Conservation (phyloP, 2,888 invertebrate species). For the Criorhina ranunculi region DNA sequence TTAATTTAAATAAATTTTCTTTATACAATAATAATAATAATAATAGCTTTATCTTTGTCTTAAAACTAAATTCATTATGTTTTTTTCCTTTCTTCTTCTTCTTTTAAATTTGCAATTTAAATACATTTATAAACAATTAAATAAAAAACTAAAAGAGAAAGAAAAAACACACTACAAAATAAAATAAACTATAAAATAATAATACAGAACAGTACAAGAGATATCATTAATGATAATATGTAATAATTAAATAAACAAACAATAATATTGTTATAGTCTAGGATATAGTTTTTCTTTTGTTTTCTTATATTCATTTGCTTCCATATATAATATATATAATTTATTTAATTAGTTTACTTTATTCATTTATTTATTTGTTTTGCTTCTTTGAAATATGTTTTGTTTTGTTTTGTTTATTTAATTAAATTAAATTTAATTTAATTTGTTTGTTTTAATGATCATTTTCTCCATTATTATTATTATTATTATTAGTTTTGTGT, state of each 20-base stretch:
- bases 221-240: not conserved
- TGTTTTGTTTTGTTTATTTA: conserved; percentile 29
- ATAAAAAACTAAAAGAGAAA: conserved; percentile 46
- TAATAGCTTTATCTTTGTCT: conserved; percentile 73
- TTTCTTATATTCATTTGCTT: conserved; percentile 60
- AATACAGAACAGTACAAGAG: conserved; percentile 74
- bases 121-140: conserved; percentile 76
- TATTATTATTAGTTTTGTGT: conserved; percentile 47
- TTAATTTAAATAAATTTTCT: conserved; percentile 76
- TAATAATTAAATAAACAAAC: conserved; percentile 61
- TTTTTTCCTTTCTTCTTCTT: conserved; percentile 22
- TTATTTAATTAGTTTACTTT: conserved; percentile 71
- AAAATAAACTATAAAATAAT: conserved; percentile 73
- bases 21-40: conserved; percentile 70
- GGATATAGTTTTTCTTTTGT: conserved; percentile 67
- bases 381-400: conserved; percentile 66
- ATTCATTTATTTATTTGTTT: conserved; percentile 33
- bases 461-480: too few species aligned
- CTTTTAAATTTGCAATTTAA: conserved; percentile 64
- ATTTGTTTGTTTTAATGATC: conserved; percentile 34
- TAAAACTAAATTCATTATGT: conserved; percentile 66
- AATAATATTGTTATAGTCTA: conserved; percentile 72
- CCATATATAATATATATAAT: conserved; percentile 76
- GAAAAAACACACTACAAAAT: conserved; percentile 35
- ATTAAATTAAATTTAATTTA: conserved; percentile 38